Evolutionary conservation across 1,140 invertebrate species (phyloP).

Genomic region (Neelides sp.): DNA sequence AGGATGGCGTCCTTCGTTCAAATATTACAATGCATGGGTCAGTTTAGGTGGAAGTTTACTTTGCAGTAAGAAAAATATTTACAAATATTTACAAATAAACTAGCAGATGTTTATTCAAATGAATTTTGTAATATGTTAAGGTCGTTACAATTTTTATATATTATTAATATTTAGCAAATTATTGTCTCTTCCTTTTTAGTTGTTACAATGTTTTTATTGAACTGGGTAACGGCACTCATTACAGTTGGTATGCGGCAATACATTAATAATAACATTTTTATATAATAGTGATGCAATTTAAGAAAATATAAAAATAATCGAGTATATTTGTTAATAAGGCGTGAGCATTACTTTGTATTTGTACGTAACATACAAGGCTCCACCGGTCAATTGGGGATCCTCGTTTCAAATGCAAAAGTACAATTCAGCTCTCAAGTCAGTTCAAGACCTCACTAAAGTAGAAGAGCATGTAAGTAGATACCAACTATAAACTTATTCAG

Average conservation of each 20-base stretch:
- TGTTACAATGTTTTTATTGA: too few species aligned
- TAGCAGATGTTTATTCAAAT: too few species aligned
- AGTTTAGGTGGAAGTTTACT: slow-evolving; percentile 72
- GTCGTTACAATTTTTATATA: too few species aligned
- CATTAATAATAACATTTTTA: too few species aligned
- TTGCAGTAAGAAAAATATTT: slow-evolving; percentile 88
- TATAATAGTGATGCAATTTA: too few species aligned
- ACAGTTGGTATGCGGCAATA: too few species aligned
- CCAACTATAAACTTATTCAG: slow-evolving; percentile 35
- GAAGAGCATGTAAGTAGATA: slow-evolving; percentile 52
- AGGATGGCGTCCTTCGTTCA: slow-evolving; percentile 43
- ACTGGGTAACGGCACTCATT: slow-evolving; percentile 70
- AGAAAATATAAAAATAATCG: too few species aligned
- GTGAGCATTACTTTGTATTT: slow-evolving; percentile 70
- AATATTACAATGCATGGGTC: slow-evolving; percentile 94
- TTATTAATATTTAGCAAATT: too few species aligned
- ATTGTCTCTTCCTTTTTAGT: too few species aligned
- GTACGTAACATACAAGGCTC: slow-evolving; percentile 65
- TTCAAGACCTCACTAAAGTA: slow-evolving; percentile 41
- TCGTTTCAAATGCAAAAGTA: slow-evolving; percentile 50
- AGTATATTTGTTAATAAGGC: too few species aligned
- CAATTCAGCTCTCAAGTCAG: slow-evolving; percentile 40
- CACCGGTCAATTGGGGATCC: slow-evolving; percentile 54
- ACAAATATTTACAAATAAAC: slow-evolving; percentile 91
- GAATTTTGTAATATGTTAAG: too few species aligned